Conservation (phyloP, 2,797 vertebrate species). For the Chlorospingus flavigularis region DNA sequence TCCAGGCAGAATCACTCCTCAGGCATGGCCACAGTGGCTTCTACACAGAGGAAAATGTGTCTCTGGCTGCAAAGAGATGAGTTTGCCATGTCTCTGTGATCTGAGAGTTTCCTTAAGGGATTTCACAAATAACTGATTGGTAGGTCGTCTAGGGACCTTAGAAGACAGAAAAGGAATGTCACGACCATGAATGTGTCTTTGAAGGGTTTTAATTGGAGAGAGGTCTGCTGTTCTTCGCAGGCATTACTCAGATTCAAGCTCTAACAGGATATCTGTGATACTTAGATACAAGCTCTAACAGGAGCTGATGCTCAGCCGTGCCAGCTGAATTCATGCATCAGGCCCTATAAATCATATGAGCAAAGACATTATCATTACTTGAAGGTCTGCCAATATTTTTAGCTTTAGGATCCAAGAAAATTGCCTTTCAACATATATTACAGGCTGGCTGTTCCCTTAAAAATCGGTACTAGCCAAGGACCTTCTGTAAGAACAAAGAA, state of each 20-base stretch:
- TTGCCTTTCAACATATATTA: not conserved
- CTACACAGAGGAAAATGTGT: not conserved
- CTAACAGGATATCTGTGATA: not conserved
- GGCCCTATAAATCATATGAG: not conserved
- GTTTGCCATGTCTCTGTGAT: not conserved
- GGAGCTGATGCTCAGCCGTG: not conserved
- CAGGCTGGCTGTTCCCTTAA: not conserved
- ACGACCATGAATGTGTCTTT: not conserved
- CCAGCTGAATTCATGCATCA: not conserved
- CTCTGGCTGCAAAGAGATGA: not conserved
- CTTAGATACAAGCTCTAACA: not conserved
- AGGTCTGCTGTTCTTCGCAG: fast-evolving
- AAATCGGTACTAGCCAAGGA: not conserved
- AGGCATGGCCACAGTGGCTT: not conserved
- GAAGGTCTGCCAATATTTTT: not conserved
- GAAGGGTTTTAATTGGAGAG: not conserved
- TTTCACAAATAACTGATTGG: not conserved
- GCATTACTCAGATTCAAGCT: not conserved
- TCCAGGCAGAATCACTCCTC: not conserved
- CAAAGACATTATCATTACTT: not conserved
- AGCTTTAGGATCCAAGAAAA: not conserved
- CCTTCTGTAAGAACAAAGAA: not conserved
- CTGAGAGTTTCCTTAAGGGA: not conserved
- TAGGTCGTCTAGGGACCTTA: not conserved
- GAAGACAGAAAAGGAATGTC: not conserved